A percentile compares a stretch with the other conserved stretches of the same genome.
These are phyloP conservation scores for Siniperca undulata DNA, from an alignment of 2,797 vertebrate species.

Conservation along the genomic window DNA sequence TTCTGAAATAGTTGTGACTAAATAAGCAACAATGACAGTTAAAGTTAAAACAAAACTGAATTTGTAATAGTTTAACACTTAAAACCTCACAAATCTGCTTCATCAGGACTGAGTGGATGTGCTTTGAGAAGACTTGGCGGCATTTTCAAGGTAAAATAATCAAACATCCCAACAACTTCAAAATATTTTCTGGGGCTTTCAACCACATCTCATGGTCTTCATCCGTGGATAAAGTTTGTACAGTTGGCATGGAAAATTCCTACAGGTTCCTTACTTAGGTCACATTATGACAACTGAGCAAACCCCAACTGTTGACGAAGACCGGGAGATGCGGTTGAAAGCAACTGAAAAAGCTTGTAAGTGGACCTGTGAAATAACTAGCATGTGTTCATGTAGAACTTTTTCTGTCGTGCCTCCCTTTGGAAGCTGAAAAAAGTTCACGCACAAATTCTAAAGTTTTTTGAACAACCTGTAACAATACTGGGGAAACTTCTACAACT, in stretches of 20 bases:
- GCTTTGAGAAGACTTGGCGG: too few relatives aligned
- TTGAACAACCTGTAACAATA: background rate
- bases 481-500: background rate
- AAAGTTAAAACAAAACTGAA: background rate
- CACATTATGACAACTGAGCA: too few relatives aligned
- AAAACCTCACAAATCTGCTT: background rate
- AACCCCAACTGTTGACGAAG: background rate
- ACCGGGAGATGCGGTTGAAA: background rate
- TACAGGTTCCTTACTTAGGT: too few relatives aligned
- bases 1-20: background rate
- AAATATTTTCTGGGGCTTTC: background rate
- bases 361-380: background rate
- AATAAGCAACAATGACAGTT: background rate
- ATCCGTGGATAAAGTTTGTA: background rate
- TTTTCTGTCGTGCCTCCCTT: background rate
- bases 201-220: background rate
- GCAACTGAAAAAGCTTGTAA: background rate
- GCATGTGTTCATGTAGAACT: background rate
- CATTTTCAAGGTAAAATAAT: background rate
- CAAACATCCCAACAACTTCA: background rate
- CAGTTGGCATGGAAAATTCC: background rate
- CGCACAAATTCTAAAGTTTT: background rate
- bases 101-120: background rate
- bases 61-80: background rate
- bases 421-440: background rate